phyloP scores from a whole-genome alignment of 1,140 invertebrate genomes.

The Cardiocondyla obscurior region DNA sequence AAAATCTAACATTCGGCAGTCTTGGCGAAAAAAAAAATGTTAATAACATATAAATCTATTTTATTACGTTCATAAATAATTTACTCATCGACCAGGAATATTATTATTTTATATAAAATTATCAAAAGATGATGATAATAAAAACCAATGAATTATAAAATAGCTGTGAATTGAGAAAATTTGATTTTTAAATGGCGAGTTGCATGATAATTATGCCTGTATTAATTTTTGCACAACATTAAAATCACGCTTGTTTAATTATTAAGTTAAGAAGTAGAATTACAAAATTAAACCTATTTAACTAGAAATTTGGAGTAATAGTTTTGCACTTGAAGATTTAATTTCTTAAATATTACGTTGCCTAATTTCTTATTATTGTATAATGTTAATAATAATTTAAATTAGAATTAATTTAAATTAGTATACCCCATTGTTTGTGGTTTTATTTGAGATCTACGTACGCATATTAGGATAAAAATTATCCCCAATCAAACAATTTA shows the following conservation, averaged over 20 bases:
- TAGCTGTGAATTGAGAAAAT: neutral
- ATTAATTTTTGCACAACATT: conserved; percentile 9
- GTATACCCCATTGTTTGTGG: neutral
- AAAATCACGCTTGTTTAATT: neutral
- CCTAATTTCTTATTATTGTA: neutral
- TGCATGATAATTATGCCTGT: neutral
- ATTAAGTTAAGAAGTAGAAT: conserved; percentile 3
- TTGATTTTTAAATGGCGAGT: neutral
- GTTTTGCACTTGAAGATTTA: neutral
- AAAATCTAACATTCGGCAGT: conserved; percentile 24
- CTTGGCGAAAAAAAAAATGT: conserved; percentile 13
- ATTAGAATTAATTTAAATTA: neutral
- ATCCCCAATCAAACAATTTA: too few relatives aligned
- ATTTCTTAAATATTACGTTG: neutral
- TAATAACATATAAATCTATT: conserved; percentile 4
- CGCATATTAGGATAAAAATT: too few relatives aligned
- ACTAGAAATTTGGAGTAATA: neutral
- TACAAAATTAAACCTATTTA: neutral
- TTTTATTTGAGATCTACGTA: neutral
- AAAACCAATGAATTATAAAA: conserved; percentile 2
- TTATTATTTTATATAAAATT: conserved; percentile 28
- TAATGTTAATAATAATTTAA: too few relatives aligned
- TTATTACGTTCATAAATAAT: conserved; percentile 40
- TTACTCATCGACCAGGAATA: conserved; percentile 16
- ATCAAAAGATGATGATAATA: neutral